Evolutionary conservation across 2,888 invertebrate species (phyloP), one percentile per base, ranked within the genome.

Genomic region (Acrocyrtus sp.): DNA sequence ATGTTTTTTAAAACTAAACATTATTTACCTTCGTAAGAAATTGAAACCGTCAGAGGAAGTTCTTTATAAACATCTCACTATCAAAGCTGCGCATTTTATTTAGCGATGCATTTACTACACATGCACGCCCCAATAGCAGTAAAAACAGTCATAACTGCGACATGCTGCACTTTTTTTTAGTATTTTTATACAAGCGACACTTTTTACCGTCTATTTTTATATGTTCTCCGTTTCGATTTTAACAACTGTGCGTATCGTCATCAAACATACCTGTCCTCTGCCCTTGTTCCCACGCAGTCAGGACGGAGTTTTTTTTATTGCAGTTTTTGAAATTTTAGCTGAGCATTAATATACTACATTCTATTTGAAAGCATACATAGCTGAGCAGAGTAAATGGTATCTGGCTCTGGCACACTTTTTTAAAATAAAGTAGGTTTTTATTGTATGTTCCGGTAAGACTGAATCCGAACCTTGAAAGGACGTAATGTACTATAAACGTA

Each of bases 1-100:
- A 27, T 26, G 12, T 19, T 51, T 22, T 2, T 27, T 34, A 56
- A 56, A 21, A 8, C 51, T 6, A 51, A 56, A 19, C 56, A 19
- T 19, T 15, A 56, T 15, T 56, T 19, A 39, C 29, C 24, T 41
- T 27, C 22, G 17, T n/a, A 45, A 58, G 51, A 41, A 63, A 57
- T 63, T 62, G 57, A 70, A 70, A 63, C 34, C 57, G 63, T n/a
- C n/a, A 62, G 57, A 63, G 50, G 61, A 50, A 61, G 29, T 39
- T 61, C 48, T 39, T 26, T 26, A 50, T 61, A 19, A 24, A 17
- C 5, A n/a, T 8, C 12, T n/a, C 17, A 15, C 12, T n/a, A 19
- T 51, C 45, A 58, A 58, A 58, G 3, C 12, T 51, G 10, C 2
- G 1, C 39, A 56, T 34, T n/a, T n/a, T n/a, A n/a, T n/a, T n/a